Evolutionary conservation across 2,797 vertebrate species (phyloP), one percentile per base, ranked within the genome.

Genomic region (Bufotes viridis): DNA sequence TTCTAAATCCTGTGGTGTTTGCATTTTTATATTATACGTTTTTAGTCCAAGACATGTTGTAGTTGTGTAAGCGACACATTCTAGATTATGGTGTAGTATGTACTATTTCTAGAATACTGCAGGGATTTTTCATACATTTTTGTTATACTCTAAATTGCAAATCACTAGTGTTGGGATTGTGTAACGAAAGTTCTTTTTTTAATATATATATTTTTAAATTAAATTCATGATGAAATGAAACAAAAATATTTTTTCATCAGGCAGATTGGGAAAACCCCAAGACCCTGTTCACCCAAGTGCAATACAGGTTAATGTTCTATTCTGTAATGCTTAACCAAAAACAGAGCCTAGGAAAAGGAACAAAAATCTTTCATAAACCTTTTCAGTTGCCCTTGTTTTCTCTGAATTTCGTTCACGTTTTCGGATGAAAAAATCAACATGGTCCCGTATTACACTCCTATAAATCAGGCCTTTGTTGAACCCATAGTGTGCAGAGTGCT

Each of bases 101-200:
- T 53, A 57, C 49, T 67, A 67, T 55, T 87, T 87, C 78, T 58
- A 55, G 15, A 81, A 87, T 74, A 74, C 76, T 81, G 55, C 85
- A 87, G 85, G 85, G 85, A 87, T 60, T 60, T 81, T 86, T 58
- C 76, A 80, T 60, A 81, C 22, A 22, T 80, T 80, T 87, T 81
- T 81, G 22, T 63, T 85, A 63, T 10, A 55, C 20, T 58, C 58
- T 84, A 42, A 24, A 70, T 55, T 70, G 65, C 49, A 76, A 49
- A 24, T 34, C 18, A 34, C 67, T 26, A 20, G 61, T 75, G 18
- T 49, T 42, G 20, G 7, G 53, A 60, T 74, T 76, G 76, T 84
- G 58, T 84, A 84, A 49, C 26, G 49, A 75, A 84, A 74, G 82
- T 84, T 70, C 61, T n/a, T 60, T 75, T 72, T 60, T 72, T 29